phyloP scores from a whole-genome alignment of 2,888 invertebrate genomes.

The Mesoligia furuncula region DNA sequence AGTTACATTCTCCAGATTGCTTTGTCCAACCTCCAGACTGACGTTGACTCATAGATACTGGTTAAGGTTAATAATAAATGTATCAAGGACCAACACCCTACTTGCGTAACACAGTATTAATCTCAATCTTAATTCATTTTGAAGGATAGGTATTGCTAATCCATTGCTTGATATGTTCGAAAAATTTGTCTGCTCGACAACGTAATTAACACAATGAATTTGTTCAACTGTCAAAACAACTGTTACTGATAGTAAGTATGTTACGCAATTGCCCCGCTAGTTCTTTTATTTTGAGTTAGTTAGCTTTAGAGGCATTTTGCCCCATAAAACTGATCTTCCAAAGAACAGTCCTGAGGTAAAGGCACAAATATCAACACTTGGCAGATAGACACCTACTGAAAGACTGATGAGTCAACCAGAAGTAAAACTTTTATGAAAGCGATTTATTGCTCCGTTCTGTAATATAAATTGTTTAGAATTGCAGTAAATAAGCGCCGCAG shows the following conservation, averaged over 20 bases:
- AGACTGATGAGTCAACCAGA: conserved; percentile 23
- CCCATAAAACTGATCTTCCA: not conserved
- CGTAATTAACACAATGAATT: not conserved
- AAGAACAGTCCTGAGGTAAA: not conserved
- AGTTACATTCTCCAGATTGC: not conserved
- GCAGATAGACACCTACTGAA: conserved; percentile 11
- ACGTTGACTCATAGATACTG: not conserved
- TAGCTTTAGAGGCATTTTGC: not conserved
- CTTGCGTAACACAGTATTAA: not conserved
- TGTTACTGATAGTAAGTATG: too few relatives aligned
- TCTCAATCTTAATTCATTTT: not conserved
- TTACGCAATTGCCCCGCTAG: not conserved
- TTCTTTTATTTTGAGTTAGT: not conserved
- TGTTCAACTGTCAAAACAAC: not conserved
- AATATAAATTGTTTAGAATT: conserved; percentile 48
- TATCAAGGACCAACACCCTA: not conserved
- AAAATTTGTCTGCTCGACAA: not conserved
- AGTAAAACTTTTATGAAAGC: conserved; percentile 23
- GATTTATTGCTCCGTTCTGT: conserved; percentile 24
- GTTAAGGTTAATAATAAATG: not conserved
- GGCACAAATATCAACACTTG: not conserved
- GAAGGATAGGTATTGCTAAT: not conserved
- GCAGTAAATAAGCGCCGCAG: conserved; percentile 46
- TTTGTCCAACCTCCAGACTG: not conserved
- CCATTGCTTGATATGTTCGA: not conserved